These are phyloP conservation scores for Andrena dorsata DNA, from an alignment of 2,888 invertebrate species.

Conservation along the genomic window DNA sequence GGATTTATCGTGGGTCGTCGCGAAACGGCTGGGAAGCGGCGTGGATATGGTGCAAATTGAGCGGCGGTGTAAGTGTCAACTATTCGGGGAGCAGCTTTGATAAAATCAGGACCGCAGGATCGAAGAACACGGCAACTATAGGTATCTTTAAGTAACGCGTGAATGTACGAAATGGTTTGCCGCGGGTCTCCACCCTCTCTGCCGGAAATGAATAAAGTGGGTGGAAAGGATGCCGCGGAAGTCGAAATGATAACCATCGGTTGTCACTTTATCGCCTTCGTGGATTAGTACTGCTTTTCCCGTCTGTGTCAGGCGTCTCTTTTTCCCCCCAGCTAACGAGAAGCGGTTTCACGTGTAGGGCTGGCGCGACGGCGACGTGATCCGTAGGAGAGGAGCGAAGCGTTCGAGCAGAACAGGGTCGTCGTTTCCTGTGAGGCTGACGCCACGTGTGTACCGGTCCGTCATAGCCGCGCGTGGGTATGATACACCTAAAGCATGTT, in stretches of 20 bases:
- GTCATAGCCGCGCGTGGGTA: slow-evolving; percentile 61
- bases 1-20: slow-evolving; percentile 27
- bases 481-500: slow-evolving; percentile 73
- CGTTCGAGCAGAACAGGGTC: slow-evolving; percentile 58
- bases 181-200: neutral
- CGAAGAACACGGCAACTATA: neutral
- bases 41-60: neutral
- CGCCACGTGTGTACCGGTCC: slow-evolving; percentile 57
- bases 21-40: slow-evolving; percentile 8
- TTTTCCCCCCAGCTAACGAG: slow-evolving; percentile 44
- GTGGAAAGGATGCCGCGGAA: slow-evolving; percentile 31
- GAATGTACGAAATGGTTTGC: neutral
- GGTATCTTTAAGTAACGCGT: neutral
- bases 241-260: slow-evolving; percentile 53
- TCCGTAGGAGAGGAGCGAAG: slow-evolving; percentile 52
- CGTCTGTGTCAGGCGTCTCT: slow-evolving; percentile 9
- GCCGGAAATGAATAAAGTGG: slow-evolving; percentile 1
- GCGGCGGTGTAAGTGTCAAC: neutral
- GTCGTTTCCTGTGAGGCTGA: slow-evolving; percentile 61
- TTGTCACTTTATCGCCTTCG: slow-evolving; percentile 37
- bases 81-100: neutral
- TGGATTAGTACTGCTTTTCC: slow-evolving; percentile 39
- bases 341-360: slow-evolving; percentile 47
- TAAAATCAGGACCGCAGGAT: neutral
- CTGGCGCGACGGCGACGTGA: slow-evolving; percentile 54